Conservation (phyloP, 2,797 vertebrate species). For the Dallia pectoralis region DNA sequence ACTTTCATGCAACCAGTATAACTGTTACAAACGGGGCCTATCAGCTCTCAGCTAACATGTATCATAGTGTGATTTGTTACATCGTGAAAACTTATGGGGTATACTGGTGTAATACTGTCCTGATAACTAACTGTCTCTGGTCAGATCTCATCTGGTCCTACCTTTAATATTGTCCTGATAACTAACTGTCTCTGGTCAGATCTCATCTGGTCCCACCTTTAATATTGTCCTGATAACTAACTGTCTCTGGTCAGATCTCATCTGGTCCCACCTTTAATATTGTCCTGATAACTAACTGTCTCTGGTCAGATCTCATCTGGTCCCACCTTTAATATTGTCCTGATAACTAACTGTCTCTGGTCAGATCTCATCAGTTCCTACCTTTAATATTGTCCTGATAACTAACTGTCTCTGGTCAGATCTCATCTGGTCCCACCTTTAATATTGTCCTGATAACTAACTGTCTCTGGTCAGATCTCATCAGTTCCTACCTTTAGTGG, state of each 20-base stretch:
- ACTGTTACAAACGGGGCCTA: too few relatives aligned
- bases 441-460: neutral
- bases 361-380: neutral
- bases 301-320: too few relatives aligned
- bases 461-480: too few relatives aligned
- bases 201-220: neutral
- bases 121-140: too few relatives aligned
- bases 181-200: too few relatives aligned
- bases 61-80: too few relatives aligned
- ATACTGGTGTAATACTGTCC: neutral
- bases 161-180: neutral
- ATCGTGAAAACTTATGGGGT: too few relatives aligned
- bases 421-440: neutral
- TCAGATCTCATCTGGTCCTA: neutral
- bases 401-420: too few relatives aligned
- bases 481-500: neutral
- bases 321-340: neutral
- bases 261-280: neutral
- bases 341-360: too few relatives aligned
- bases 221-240: neutral
- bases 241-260: too few relatives aligned
- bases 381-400: neutral
- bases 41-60: neutral
- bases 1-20: too few relatives aligned
- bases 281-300: too few relatives aligned